Base-by-base conservation (phyloP, 1,140 invertebrate genomes). In the Trigoniulus corallinus region DNA sequence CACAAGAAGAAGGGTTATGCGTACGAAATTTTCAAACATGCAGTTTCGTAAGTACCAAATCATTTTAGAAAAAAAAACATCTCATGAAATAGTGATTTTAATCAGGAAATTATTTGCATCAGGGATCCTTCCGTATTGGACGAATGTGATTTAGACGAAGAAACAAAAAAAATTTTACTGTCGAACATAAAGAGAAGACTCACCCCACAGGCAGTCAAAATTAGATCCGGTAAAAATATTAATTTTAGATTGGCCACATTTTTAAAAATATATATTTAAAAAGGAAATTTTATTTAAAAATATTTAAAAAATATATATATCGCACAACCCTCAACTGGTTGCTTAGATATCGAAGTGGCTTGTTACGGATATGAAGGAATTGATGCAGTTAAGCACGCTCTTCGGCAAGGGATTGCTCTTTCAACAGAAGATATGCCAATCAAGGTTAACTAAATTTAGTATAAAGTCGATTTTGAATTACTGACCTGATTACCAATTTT, bases 21-120 rank as follows among this genome's bases (percentile, higher is more conserved):
- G 43, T 98, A 96, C 71, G 96, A 99, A 67, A 87, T 89, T 57
- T 99, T 99, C 64, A 98, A 98, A 71, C 89, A 95, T 70, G 88
- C 93, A 59, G 93, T 98, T 46, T 74, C 82, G 91, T 95, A 76
- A 79, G 84, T 67, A 26, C 18, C 12, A 39, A 39, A 39, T 39
- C 37, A 13, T 18, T 13, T 18, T 39, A 13, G 18, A 12, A 39
- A 18, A 18, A 18, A 12, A 18, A n/a, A n/a, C n/a, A n/a, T n/a
- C n/a, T 39, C 12, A 39, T 13, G 12, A 39, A 39, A 39, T 39
- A 39, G 18, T 12, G 12, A 39, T 13, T 18, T 39, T 13, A 39
- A 39, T 39, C 12, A 39, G 12, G 37, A 39, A 39, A 44, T 44
- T 21, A 44, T 7, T 20, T 20, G 3, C 57, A 62, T 48, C 63